Evolutionary conservation across 2,113 vertebrate genomes (phyloP).

Genomic region (Marmota flaviventris): DNA sequence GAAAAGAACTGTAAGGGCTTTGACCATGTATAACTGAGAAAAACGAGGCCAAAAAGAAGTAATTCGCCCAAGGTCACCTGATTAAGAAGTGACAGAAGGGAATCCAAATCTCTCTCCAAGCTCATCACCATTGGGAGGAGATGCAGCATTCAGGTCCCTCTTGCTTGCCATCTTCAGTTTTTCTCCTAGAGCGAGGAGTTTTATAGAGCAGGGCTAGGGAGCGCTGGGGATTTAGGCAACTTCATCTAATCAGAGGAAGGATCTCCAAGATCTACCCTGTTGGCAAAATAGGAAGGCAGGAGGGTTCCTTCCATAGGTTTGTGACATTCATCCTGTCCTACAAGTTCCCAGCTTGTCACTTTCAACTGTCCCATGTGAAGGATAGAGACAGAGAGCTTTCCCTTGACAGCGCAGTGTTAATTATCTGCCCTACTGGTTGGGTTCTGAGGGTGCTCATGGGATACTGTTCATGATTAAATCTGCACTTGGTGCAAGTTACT

Average conservation of each 20-base stretch:
- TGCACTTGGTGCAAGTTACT: not conserved
- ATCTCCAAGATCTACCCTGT: not conserved
- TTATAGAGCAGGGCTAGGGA: not conserved
- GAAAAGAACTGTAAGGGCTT: not conserved
- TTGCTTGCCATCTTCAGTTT: not conserved
- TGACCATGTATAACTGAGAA: not conserved
- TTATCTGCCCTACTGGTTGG: not conserved
- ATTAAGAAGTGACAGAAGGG: not conserved
- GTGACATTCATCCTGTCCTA: not conserved
- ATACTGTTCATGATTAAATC: not conserved
- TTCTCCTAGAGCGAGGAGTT: not conserved
- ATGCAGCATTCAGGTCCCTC: rapidly evolving
- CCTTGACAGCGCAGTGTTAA: not conserved
- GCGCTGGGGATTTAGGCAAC: not conserved
- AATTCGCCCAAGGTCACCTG: not conserved
- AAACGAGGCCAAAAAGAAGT: not conserved
- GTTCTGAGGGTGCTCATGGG: not conserved
- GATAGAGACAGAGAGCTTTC: not conserved
- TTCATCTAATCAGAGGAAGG: not conserved
- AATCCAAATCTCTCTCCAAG: not conserved
- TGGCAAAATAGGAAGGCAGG: not conserved
- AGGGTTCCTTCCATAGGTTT: not conserved
- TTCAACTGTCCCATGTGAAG: rapidly evolving
- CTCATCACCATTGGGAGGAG: not conserved
- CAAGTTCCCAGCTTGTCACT: not conserved